Percentiles rank a stretch among this genome's conserved stretches.
Evolutionary conservation across 2,797 vertebrate species (phyloP).

Genomic region (Catostomus latipinnis): DNA sequence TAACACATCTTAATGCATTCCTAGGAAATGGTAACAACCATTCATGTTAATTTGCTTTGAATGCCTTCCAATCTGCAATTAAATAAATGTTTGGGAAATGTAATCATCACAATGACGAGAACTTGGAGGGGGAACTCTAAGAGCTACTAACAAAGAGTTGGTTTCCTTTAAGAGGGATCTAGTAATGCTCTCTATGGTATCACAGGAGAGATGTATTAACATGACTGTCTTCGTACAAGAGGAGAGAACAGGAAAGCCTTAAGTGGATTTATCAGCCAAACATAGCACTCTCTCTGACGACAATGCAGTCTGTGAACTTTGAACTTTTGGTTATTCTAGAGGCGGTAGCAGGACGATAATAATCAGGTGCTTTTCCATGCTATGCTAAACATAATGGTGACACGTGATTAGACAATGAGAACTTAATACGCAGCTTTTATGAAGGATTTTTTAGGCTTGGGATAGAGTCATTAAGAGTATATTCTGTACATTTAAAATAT

Average conservation of each 20-base stretch:
- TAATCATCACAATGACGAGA: neutral
- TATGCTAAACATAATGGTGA: neutral
- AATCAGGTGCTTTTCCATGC: conserved; percentile 17
- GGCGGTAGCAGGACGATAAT: conserved; percentile 8
- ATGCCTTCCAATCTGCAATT: neutral
- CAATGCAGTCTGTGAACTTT: conserved; percentile 40
- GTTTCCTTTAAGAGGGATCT: conserved; percentile 32
- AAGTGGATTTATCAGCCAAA: conserved; percentile 56
- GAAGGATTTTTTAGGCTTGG: neutral
- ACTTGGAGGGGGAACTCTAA: neutral
- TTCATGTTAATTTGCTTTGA: neutral
- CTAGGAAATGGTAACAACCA: neutral
- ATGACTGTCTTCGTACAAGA: conserved; percentile 37
- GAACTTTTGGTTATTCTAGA: conserved; percentile 13
- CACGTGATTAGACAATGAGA: neutral
- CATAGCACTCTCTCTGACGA: conserved; percentile 25
- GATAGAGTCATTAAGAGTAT: neutral
- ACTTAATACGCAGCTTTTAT: neutral
- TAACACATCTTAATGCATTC: neutral
- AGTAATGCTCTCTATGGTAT: conserved; percentile 28
- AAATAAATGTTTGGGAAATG: neutral
- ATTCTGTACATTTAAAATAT: too few species aligned
- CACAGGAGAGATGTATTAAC: conserved; percentile 37
- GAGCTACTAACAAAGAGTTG: conserved; percentile 1
- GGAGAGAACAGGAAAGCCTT: conserved; percentile 50